phyloP scores from a whole-genome alignment of 1,140 invertebrate genomes.

The Drosophila serrata region DNA sequence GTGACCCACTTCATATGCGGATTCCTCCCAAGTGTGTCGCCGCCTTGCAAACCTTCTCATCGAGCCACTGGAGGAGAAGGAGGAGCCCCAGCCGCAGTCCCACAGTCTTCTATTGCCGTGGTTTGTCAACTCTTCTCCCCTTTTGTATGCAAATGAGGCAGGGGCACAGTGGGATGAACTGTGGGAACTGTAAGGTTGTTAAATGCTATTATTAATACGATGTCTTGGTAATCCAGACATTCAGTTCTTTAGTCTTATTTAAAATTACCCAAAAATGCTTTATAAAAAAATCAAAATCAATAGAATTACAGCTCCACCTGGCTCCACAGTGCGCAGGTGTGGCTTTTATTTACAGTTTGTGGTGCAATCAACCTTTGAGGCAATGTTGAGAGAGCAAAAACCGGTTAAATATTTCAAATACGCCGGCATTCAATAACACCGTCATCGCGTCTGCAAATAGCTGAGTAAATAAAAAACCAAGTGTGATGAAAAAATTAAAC shows the following conservation, averaged over 20 bases:
- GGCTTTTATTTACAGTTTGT: constrained; percentile 52
- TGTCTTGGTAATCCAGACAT: background rate
- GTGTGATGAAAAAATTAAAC: constrained; percentile 18
- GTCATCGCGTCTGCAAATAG: constrained; percentile 48
- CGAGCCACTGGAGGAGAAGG: background rate
- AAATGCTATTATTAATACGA: background rate
- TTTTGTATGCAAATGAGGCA: constrained; percentile 53
- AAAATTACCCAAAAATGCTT: background rate
- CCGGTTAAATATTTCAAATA: constrained; percentile 55
- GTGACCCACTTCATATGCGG: constrained; percentile 32
- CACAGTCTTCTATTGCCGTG: constrained; percentile 31
- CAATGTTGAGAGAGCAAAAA: constrained; percentile 42
- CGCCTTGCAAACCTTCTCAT: constrained; percentile 18
- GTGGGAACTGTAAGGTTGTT: background rate
- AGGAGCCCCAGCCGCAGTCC: background rate
- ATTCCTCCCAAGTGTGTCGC: constrained; percentile 7
- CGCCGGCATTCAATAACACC: constrained; percentile 25
- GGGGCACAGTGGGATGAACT: constrained; percentile 14
- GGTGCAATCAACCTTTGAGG: constrained; percentile 55
- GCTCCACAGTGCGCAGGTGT: constrained; percentile 43
- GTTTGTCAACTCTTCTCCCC: constrained; percentile 34
- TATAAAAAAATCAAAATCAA: background rate
- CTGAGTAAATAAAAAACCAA: constrained; percentile 32
- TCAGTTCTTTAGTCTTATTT: background rate
- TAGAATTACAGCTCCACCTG: background rate